Conservation (phyloP, 2,888 invertebrate species). For the Linyphia triangularis region DNA sequence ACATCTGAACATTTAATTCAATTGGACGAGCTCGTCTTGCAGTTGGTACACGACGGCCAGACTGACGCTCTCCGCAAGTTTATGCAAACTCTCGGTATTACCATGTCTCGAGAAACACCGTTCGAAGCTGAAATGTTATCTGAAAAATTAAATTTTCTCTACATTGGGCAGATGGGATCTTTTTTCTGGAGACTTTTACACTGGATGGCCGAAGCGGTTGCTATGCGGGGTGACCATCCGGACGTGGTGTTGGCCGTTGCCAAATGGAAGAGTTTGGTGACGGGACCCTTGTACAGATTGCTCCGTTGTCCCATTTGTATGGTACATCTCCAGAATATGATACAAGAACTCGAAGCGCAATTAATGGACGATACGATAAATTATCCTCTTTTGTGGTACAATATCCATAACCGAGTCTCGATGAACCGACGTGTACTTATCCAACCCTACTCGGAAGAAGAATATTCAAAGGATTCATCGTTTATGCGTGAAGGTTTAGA, state of each 20-base stretch:
- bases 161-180: background rate
- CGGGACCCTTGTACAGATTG: background rate
- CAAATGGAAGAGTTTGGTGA: background rate
- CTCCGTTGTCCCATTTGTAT: slow-evolving; percentile 1
- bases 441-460: background rate
- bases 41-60: background rate
- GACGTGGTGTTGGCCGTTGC: background rate
- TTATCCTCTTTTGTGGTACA: background rate
- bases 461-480: background rate
- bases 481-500: slow-evolving; percentile 8
- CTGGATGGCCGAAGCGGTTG: slow-evolving; percentile 31
- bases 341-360: background rate
- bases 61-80: background rate
- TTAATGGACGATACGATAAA: background rate
- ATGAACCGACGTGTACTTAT: background rate
- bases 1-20: background rate
- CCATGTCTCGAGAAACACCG: background rate
- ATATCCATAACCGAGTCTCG: slow-evolving; percentile 16
- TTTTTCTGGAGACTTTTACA: slow-evolving; percentile 8
- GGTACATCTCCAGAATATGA: background rate
- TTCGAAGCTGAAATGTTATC: background rate
- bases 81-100: background rate
- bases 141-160: background rate
- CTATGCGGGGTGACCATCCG: background rate
- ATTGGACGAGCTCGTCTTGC: background rate